Percentiles rank a stretch among this genome's conserved stretches.
phyloP scores from a whole-genome alignment of 64 coral and sea anemone species.

The Pocillopora verrucosa region DNA sequence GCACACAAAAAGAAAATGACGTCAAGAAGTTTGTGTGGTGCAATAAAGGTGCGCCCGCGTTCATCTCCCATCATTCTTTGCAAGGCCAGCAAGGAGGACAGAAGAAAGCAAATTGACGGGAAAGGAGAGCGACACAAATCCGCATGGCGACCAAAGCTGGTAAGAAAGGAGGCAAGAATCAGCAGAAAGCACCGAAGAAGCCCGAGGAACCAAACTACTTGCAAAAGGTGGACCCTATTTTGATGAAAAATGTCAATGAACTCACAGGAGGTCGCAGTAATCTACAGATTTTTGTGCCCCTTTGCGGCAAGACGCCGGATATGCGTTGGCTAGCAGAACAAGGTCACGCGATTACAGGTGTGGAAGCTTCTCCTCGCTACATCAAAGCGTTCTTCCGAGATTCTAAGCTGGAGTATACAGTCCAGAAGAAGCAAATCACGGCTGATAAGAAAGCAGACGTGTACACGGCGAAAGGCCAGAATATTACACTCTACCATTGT shows the following conservation, averaged over 20 bases:
- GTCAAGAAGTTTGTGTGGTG: too few relatives aligned
- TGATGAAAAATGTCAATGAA: slow-evolving; percentile 24
- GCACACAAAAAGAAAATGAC: too few relatives aligned
- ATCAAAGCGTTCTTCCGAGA: slow-evolving; percentile 33
- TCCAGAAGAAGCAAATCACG: neutral
- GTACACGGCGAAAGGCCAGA: slow-evolving; percentile 9
- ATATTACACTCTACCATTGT: slow-evolving; percentile 27
- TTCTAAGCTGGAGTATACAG: slow-evolving; percentile 4
- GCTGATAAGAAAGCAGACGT: neutral
- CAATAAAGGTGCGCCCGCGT: neutral
- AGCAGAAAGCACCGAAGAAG: neutral
- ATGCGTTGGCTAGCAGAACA: slow-evolving; percentile 33
- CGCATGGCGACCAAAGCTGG: slow-evolving; percentile 8
- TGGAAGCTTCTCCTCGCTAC: neutral
- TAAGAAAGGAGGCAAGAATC: neutral
- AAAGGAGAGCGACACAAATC: neutral
- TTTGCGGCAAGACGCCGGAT: slow-evolving; percentile 24
- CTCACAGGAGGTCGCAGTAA: slow-evolving; percentile 11
- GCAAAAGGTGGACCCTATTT: slow-evolving; percentile 32
- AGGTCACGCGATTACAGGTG: slow-evolving; percentile 20
- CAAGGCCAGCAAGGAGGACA: neutral
- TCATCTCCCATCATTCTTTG: neutral
- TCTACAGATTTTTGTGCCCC: slow-evolving; percentile 21
- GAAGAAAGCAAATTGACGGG: neutral
- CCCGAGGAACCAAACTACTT: slow-evolving; percentile 19